These are phyloP conservation scores for Ammodramus savannarum DNA, from an alignment of 2,113 vertebrate genomes.

Conservation along the genomic window DNA sequence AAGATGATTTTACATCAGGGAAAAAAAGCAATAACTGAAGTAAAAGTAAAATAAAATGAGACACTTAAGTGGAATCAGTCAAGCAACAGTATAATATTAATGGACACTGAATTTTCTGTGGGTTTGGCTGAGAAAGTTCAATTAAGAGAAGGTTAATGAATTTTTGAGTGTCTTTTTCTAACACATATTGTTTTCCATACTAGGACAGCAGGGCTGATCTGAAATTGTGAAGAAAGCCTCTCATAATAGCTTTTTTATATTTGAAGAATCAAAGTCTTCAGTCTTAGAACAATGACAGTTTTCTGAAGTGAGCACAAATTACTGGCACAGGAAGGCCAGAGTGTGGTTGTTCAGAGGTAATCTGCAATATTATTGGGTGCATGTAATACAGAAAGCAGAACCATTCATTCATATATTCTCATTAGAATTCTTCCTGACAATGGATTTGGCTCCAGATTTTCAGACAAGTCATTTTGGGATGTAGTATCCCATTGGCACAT, in stretches of 20 bases:
- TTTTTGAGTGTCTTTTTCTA: background rate
- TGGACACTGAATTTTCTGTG: background rate
- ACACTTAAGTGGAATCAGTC: background rate
- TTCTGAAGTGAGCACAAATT: background rate
- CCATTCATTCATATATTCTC: background rate
- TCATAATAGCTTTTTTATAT: background rate
- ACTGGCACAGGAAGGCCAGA: background rate
- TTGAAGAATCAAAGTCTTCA: background rate
- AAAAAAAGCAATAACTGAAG: background rate
- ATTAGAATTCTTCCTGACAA: background rate
- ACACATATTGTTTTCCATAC: background rate
- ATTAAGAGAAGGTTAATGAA: background rate
- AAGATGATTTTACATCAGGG: background rate
- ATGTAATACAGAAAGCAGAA: background rate
- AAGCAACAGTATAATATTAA: background rate
- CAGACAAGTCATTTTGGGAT: background rate
- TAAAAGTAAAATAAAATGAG: conserved; percentile 13
- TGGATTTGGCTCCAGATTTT: background rate
- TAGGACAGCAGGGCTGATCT: background rate
- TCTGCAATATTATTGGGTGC: background rate
- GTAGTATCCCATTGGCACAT: background rate
- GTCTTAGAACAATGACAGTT: background rate
- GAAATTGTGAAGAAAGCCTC: background rate
- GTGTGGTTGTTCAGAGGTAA: background rate
- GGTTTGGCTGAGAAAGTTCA: background rate